phyloP scores from a whole-genome alignment of 2,888 invertebrate species.

The Nymphalis polychloros region DNA sequence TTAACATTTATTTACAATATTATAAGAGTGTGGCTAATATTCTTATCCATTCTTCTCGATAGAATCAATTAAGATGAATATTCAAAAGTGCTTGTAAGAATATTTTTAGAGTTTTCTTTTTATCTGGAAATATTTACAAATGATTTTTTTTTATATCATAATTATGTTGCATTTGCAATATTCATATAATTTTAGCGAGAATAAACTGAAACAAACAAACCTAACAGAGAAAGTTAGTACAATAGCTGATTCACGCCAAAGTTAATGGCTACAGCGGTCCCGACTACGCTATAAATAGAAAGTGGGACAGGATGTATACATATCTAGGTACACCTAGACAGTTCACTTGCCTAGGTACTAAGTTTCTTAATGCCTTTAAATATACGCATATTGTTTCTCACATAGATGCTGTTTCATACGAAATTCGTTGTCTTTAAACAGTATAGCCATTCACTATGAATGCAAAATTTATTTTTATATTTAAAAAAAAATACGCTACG shows the following conservation, averaged over 20 bases:
- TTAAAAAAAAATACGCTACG: too few species aligned
- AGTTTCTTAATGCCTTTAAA: background rate
- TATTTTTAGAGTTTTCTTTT: too few species aligned
- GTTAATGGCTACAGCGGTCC: slow-evolving; percentile 34
- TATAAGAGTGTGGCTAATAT: too few species aligned
- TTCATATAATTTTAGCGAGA: background rate
- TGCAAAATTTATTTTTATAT: too few species aligned
- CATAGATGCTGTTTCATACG: background rate
- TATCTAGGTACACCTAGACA: slow-evolving; percentile 32
- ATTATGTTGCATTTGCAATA: too few species aligned
- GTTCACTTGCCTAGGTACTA: slow-evolving; percentile 23
- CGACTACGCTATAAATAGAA: slow-evolving; percentile 58
- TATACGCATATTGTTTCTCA: background rate
- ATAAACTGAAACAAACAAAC: slow-evolving; percentile 5
- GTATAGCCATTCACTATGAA: too few species aligned
- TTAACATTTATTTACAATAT: too few species aligned
- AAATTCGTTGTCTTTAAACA: background rate
- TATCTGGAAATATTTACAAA: too few species aligned
- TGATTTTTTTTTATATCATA: too few species aligned
- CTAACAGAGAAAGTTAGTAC: slow-evolving; percentile 33
- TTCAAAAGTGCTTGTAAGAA: too few species aligned
- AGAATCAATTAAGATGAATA: too few species aligned
- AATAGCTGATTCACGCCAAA: slow-evolving; percentile 31
- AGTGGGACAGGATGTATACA: slow-evolving; percentile 62
- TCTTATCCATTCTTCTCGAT: too few species aligned